Evolutionary conservation across 2,113 vertebrate genomes (phyloP), one percentile per base, ranked within the genome.

Genomic region (Ictidomys tridecemlineatus): DNA sequence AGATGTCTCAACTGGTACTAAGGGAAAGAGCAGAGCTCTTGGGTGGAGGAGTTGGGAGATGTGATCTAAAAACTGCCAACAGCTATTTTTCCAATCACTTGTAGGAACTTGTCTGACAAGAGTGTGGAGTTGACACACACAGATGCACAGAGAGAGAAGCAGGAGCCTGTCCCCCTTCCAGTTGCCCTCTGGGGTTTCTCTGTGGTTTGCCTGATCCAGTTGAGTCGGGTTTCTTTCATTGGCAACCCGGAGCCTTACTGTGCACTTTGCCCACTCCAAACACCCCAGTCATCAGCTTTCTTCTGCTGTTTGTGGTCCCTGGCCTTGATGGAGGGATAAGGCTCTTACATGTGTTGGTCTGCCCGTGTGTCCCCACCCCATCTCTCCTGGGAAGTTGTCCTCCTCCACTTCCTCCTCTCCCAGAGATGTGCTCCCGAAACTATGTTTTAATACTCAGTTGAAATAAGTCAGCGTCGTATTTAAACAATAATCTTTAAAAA

Each of bases 21-120:
- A 87, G n/a, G 72, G 37, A 78, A 88, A 63, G 63, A 73, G 39
- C 58, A 56, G 34, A 72, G 67, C 67, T 92, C 91, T 63, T 45
- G 51, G 85, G 76, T 87, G 63, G 70, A 45, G 92, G 70, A 39
- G 30, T 72, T 86, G 51, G 45, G 80, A 86, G 91, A 88, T 67
- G 76, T 13, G 37, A 67, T 82, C 87, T 97, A 76, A 85, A 96
- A 89, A 82, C 26, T 89, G 67, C 51, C 93, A 77, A 22, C 58
- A 83, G 79, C 45, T 69, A 28, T 80, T 89, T 17, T 90, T 89
- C 56, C 56, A 53, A 13, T 85, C 53, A 78, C 95, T 88, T 95
- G 94, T 69, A 34, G 78, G 53, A 82, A 96, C 97, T 82, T 95
- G 90, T 58, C 78, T 72, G 73, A 45, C 13, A 89, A 89, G 63